phyloP scores from a whole-genome alignment of 1,140 invertebrate species.

The Macrocentrus cingulum region DNA sequence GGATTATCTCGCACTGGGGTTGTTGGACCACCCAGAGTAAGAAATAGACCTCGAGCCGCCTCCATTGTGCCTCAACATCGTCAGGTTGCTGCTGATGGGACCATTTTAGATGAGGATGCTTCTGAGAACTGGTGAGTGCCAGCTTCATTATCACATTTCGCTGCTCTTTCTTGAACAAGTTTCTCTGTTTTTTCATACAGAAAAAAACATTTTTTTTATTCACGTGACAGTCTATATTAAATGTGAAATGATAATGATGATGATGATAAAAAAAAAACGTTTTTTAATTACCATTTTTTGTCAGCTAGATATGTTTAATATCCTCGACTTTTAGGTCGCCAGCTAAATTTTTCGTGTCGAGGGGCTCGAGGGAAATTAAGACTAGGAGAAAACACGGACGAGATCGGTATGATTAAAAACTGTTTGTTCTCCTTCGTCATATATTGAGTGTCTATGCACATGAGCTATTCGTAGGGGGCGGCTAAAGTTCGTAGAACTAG shows the following conservation, averaged over 20 bases:
- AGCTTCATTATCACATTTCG: neutral
- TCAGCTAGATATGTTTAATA: neutral
- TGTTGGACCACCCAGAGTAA: conserved; percentile 49
- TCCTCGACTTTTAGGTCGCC: neutral
- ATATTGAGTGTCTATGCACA: neutral
- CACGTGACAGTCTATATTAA: too few relatives aligned
- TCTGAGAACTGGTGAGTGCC: conserved; percentile 61
- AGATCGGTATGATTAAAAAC: conserved; percentile 12
- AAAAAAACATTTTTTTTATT: too few relatives aligned
- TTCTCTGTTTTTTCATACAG: too few relatives aligned
- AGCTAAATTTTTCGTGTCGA: conserved; percentile 9
- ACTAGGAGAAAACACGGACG: neutral
- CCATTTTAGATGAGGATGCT: conserved; percentile 59
- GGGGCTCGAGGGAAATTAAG: conserved; percentile 10
- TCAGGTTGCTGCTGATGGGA: conserved; percentile 48
- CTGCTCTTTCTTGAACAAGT: too few relatives aligned
- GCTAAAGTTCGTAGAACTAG: too few relatives aligned
- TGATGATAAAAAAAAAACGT: too few relatives aligned
- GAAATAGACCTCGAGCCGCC: conserved; percentile 45
- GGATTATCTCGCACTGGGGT: conserved; percentile 53
- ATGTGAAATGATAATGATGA: too few relatives aligned
- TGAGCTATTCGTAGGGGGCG: neutral
- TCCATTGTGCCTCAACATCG: conserved; percentile 44
- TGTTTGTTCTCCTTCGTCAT: neutral
- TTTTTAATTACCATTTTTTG: neutral